Evolutionary conservation across 2,888 invertebrate species (phyloP), one percentile per base, ranked within the genome.

Genomic region (Criorhina ranunculi): DNA sequence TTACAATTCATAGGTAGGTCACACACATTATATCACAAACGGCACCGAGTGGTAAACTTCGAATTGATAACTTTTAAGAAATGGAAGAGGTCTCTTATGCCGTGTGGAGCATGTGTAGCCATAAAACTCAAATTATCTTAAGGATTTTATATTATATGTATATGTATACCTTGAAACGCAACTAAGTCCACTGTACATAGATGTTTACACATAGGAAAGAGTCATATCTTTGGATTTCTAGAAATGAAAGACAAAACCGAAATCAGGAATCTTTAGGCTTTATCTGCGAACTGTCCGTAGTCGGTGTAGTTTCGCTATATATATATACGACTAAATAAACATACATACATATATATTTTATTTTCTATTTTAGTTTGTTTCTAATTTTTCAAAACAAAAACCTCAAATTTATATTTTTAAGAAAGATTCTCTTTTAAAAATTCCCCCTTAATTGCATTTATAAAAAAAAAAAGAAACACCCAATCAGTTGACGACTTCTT

Each of bases 221-320:
- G 80, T 80, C 80, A 85, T 85, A 85, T 85, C 85, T 85, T 85
- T 80, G 85, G 76, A 85, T 85, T 85, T 85, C 80, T 69, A 85
- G 57, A 80, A 83, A 75, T 70, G 85, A 85, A 80, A 85, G 75
- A 80, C 85, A 85, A 85, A 85, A 80, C 75, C 85, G 69, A 80
- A 85, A 85, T 80, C 80, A 79, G 80, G 85, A 80, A 85, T 76
- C 80, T 85, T 80, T 85, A 80, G 85, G 85, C 85, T 85, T 85
- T 85, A 85, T 85, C 59, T 76, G 80, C 85, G 80, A 59, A 70
- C 70, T 79, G 29, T 64, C 17, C 46, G 40, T 51, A 37, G 46
- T 15, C 31, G 60, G 60, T 49, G 40, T 60, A 69, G 57, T 57
- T 8, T 79, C 62, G 83, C 83, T 53, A 67, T 53, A 72, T 67